Evolutionary conservation across 2,113 vertebrate genomes (phyloP).

Genomic region (Isurus oxyrinchus): DNA sequence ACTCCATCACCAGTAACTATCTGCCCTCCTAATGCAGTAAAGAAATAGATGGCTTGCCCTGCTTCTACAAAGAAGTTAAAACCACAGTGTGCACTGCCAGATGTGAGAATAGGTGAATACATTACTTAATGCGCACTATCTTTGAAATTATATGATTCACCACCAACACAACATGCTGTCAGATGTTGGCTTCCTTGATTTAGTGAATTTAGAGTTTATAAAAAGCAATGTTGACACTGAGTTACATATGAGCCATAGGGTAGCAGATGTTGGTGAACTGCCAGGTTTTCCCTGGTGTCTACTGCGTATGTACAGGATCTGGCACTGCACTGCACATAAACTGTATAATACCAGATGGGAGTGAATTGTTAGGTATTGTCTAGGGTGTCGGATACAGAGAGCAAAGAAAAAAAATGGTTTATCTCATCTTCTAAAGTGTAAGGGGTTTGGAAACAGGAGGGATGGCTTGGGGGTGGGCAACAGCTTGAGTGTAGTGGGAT

Average conservation of each 20-base stretch:
- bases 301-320: neutral
- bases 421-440: neutral
- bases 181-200: conserved; percentile 11
- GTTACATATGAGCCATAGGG: neutral
- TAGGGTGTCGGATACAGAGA: neutral
- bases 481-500: neutral
- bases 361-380: neutral
- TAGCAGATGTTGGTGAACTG: conserved; percentile 16
- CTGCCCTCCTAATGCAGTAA: neutral
- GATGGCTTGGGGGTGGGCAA: neutral
- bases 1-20: neutral
- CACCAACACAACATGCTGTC: neutral
- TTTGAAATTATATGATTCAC: conserved; percentile 13
- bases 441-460: neutral
- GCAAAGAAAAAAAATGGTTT: neutral
- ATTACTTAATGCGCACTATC: neutral
- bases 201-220: neutral
- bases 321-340: neutral
- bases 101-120: neutral
- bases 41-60: neutral
- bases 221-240: conserved; percentile 7
- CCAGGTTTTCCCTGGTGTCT: neutral
- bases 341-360: neutral
- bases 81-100: neutral
- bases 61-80: neutral